Base-by-base conservation (phyloP, 1,140 invertebrate species). In the Harpegnathos saltator region DNA sequence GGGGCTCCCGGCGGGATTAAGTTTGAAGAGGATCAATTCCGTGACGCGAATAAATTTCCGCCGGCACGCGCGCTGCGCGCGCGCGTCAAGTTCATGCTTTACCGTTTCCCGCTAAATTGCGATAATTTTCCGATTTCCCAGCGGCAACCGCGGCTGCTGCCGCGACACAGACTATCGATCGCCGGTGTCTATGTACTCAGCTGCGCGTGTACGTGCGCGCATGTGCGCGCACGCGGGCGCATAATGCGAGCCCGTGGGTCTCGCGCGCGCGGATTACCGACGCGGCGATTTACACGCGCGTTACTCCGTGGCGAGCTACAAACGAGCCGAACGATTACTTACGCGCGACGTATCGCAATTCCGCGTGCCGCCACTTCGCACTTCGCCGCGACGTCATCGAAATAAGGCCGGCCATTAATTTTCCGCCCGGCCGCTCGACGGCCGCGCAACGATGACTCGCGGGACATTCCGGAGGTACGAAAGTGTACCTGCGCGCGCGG, bases 321-420 rank as follows among this genome's bases (percentile, higher is more conserved):
- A 78, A 69, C 52, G 33, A 68, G 65, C 33, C 22, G 33, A 58
- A 58, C 63, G 62, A 63, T 78, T 54, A 78, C 62, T 80, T 69
- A 44, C 24, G 26, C 17, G 22, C 50, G 61, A 77, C 26, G 17
- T 66, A 56, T 54, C 33, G n/a, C 29, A 56, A 58, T 69, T 58
- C 29, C 29, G 22, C 52, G 29, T 26, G 12, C 1, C 22, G 22
- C 12, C 58, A 14, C 15, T 77, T 77, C 52, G 61, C 72, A 62
- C n/a, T n/a, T n/a, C 72, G 5, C 5, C 15, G 22, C 58, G 44
- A 63, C 9, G 17, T 62, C 26, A 48, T 74, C 38, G 58, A 62
- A 74, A 62, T 62, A 74, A 74, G 58, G 48, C 26, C 12, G 24
- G 0, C 12, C 56, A 62, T 62, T 61, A 62, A 29, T 74, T 74